phyloP scores from a whole-genome alignment of 2,888 invertebrate genomes.

The Leptura quadrifasciata region DNA sequence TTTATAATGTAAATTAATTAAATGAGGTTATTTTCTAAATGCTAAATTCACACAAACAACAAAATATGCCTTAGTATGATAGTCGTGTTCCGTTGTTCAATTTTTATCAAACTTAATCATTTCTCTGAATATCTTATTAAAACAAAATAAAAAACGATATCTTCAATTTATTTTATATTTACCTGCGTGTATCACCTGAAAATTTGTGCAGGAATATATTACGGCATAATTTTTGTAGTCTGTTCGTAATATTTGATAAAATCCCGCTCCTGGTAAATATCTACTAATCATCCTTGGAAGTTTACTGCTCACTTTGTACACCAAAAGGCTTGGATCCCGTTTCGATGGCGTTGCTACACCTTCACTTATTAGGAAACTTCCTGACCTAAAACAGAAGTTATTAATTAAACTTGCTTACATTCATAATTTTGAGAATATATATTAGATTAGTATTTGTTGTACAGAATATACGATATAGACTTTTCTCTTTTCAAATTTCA shows the following conservation, averaged over 20 bases:
- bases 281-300: conserved; percentile 81
- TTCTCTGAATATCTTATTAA: too few species aligned
- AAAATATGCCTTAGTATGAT: too few species aligned
- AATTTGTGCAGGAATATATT: conserved; percentile 84
- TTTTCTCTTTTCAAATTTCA: too few species aligned
- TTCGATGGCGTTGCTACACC: conserved; percentile 79
- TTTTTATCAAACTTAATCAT: too few species aligned
- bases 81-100: too few species aligned
- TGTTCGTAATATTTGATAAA: conserved; percentile 83
- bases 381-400: conserved; percentile 75
- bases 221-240: conserved; percentile 84
- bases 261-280: conserved; percentile 83
- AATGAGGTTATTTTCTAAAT: too few species aligned
- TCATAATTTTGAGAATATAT: neutral
- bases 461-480: too few species aligned
- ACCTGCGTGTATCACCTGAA: conserved; percentile 80
- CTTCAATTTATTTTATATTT: conserved; percentile 42
- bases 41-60: too few species aligned
- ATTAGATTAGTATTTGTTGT: too few species aligned
- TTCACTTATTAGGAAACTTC: conserved; percentile 77
- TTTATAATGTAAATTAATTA: too few species aligned
- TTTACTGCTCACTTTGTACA: conserved; percentile 78
- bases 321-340: conserved; percentile 72
- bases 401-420: neutral
- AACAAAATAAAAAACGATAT: neutral